Base-by-base conservation (phyloP, 2,888 invertebrate genomes). In the Aplocera efformata region DNA sequence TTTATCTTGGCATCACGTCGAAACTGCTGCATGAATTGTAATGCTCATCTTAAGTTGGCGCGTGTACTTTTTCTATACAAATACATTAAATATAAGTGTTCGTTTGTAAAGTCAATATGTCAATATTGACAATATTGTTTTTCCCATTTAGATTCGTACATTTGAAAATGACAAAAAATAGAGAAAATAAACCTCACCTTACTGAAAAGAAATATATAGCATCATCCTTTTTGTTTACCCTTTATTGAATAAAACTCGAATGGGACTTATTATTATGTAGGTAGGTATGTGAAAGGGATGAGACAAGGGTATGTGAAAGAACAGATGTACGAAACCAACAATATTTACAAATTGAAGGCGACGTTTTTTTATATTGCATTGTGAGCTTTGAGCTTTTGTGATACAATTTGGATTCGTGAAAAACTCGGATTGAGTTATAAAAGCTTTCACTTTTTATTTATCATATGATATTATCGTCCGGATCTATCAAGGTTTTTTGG, bases 251-350 rank as follows among this genome's bases (percentile, higher is more conserved):
- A 36, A 46, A 36, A 41, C 41, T 30, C 23, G 37, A 29, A 42
- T 25, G 31, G 32, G 30, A 7, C 28, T 27, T 26, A 13, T 23
- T 41, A 30, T 27, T 26, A 34, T 38, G 11, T 32, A 41, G 22
- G 41, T 47, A 56, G 44, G 31, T 48, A 43, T 31, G 44, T 38
- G 36, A 40, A 55, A 46, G 41, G 55, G 59, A 54, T 54, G 53
- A 58, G 60, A 63, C 48, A 56, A 56, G 58, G 60, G 59, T 60
- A 50, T 63, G 63, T 52, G 64, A 67, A 65, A 54, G 41, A 58
- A 45, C 69, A 65, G 63, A 64, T 66, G 68, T 61, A 47, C 42
- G 46, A 41, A 63, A 42, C 40, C 20, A 69, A 66, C 66, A 63
- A 64, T 62, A 59, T 61, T 56, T 57, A 55, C 48, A 52, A 57